These are phyloP conservation scores for Eupithecia tripunctaria DNA, from an alignment of 2,888 invertebrate species.

Conservation along the genomic window DNA sequence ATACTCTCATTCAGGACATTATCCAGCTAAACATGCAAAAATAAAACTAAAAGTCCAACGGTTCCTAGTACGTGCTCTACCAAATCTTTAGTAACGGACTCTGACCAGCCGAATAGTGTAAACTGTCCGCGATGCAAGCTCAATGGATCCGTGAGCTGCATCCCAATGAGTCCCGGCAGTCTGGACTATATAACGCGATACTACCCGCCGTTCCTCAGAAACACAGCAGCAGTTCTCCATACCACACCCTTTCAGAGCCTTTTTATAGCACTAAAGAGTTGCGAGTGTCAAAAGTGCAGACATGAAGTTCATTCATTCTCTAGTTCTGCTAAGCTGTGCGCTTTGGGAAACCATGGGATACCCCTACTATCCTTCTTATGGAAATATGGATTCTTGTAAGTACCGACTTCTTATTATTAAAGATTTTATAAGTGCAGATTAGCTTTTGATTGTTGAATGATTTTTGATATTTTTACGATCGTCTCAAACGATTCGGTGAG, in stretches of 20 bases:
- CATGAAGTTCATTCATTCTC: constrained; percentile 62
- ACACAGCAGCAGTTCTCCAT: constrained; percentile 57
- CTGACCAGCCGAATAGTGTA: constrained; percentile 68
- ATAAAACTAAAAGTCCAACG: constrained; percentile 64
- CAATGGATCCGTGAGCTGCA: constrained; percentile 62
- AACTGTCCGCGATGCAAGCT: constrained; percentile 64
- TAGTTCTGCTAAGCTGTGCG: constrained; percentile 62
- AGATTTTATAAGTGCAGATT: not conserved
- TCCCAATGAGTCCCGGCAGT: constrained; percentile 73
- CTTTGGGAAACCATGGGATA: constrained; percentile 65
- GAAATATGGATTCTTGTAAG: constrained; percentile 76
- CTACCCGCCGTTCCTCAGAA: constrained; percentile 59
- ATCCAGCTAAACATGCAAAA: constrained; percentile 47
- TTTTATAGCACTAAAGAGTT: constrained; percentile 47
- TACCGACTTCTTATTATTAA: constrained; percentile 34
- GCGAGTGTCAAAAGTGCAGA: constrained; percentile 18
- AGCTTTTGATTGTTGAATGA: not conserved
- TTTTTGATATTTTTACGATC: not conserved
- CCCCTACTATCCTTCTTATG: constrained; percentile 75
- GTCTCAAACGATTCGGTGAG: not conserved
- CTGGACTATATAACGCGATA: constrained; percentile 74
- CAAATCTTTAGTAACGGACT: constrained; percentile 68
- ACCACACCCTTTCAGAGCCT: constrained; percentile 61
- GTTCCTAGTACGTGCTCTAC: constrained; percentile 63
- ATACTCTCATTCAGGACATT: not conserved